Evolutionary conservation across 2,888 invertebrate genomes (phyloP).

Genomic region (Escarpia spicata): DNA sequence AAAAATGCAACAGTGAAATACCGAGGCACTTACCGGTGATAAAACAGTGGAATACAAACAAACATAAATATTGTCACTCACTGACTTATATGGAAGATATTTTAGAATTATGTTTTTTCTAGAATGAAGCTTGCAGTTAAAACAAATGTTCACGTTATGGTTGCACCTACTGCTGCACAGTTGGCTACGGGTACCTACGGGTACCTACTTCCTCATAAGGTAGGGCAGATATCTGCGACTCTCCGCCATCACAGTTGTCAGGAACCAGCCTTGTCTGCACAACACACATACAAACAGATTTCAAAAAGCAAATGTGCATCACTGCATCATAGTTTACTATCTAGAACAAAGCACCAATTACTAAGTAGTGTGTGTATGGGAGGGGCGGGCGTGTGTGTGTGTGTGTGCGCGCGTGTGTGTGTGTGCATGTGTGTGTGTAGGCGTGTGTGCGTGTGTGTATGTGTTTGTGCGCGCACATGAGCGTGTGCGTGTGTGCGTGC

Average conservation of each 20-base stretch:
- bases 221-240: constrained; percentile 31
- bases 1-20: background rate
- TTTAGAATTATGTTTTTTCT: background rate
- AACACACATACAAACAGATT: background rate
- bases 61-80: background rate
- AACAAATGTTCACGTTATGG: background rate
- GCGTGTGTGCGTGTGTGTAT: too few relatives aligned
- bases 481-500: too few relatives aligned
- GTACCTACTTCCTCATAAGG: constrained; percentile 30
- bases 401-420: too few relatives aligned
- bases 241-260: constrained; percentile 37
- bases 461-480: too few relatives aligned
- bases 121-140: background rate
- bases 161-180: background rate
- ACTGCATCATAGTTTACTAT: background rate
- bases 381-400: too few relatives aligned
- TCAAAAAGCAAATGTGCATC: background rate
- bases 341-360: background rate
- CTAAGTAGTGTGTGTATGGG: background rate
- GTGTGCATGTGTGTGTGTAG: too few relatives aligned
- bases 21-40: background rate
- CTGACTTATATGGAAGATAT: background rate
- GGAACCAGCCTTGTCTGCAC: constrained; percentile 36
- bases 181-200: background rate
- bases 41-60: background rate